Evolutionary conservation across 2,113 vertebrate species (phyloP), one percentile per base, ranked within the genome.

Genomic region (Ornithorhynchus anatinus): DNA sequence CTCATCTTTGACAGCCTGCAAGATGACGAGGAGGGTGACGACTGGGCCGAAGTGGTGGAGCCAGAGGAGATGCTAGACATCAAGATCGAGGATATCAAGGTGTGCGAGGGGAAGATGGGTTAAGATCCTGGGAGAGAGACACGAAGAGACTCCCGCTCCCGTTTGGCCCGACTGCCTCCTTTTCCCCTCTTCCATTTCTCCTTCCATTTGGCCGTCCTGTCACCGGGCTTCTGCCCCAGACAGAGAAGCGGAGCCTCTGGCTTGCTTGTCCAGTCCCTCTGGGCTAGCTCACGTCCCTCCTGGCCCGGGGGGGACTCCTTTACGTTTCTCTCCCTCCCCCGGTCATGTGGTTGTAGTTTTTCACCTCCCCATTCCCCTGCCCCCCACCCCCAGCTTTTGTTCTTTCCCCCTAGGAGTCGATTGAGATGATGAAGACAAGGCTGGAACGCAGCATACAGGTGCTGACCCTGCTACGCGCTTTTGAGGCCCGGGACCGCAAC

Each of bases 31-130:
- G 94, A 89, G 5, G 92, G 82, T 1, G 95, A 94, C 5, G 92
- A 91, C 1, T 96, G 95, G 95, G 81, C 81, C 0, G 94, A 94
- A 23, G 81, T 94, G 0, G 95, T 89, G 3, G 94, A 94, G 71
- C 91, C 95, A 0, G 96, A 96, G 35, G 96, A 89, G 71, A 75
- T 95, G 44, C 82, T 97, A 61, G 96, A 97, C 29, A 93, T 97
- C 79, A 97, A 96, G 80, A 93, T 97, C 66, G 95, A 96, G 6
- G 96, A 97, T 73, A 96, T 97, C 47, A 90, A 95, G 92, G 96
- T 96, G 58, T 62, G 48, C 58, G 38, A 15, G 14, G 54, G 20
- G 5, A 13, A 43, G 15, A 31, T n/a, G 27, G 47, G 50, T 17
- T 13, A 12, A 35, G 7, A 35, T 23, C 5, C 29, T 54, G 38